Base-by-base conservation (phyloP, 2,888 invertebrate genomes). In the Drosophila melanosoma region DNA sequence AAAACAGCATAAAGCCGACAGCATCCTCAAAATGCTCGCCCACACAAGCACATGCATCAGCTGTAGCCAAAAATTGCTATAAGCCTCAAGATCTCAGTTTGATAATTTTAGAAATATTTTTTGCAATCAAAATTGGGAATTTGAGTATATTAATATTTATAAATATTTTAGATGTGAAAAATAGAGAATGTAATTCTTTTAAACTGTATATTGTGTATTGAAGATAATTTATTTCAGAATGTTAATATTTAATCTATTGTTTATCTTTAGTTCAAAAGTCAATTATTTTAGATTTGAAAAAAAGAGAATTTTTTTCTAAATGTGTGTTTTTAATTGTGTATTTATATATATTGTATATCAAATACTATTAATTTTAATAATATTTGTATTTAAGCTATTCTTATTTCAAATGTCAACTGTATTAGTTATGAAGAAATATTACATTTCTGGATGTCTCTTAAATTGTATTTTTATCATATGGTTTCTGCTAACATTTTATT, bases 1-100 rank as follows among this genome's bases (percentile, higher is more conserved):
- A 90, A 92, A 91, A 90, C 88, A 86, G 85, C 67, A 45, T 83
- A 87, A 92, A 91, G 74, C 89, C 90, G 83, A 79, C 71, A 79
- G 76, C 72, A 76, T 79, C 58, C 61, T 67, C 58, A 54, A 72
- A 79, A 74, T 69, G 53, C 64, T 81, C 83, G 84, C 60, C 73
- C 80, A 80, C 78, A 79, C 87, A 81, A 53, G 36, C 45, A 59
- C 61, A 68, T 58, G 23, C 45, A 66, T 60, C 48, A 64, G 64
- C 49, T 63, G 57, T 42, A 10, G 48, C 20, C 35, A 54, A 69
- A 36, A 58, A 33, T 33, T 26, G 1, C n/a, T 1, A 33, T 23
- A 26, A 23, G 15, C 33, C 12, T 10, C 48, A 26, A 11, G 1
- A 6, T n/a, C 3, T 7, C 11, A 1, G n/a, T 32, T n/a, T 3